Base-by-base conservation (phyloP, 2,888 invertebrate species). In the Aricia artaxerxes region DNA sequence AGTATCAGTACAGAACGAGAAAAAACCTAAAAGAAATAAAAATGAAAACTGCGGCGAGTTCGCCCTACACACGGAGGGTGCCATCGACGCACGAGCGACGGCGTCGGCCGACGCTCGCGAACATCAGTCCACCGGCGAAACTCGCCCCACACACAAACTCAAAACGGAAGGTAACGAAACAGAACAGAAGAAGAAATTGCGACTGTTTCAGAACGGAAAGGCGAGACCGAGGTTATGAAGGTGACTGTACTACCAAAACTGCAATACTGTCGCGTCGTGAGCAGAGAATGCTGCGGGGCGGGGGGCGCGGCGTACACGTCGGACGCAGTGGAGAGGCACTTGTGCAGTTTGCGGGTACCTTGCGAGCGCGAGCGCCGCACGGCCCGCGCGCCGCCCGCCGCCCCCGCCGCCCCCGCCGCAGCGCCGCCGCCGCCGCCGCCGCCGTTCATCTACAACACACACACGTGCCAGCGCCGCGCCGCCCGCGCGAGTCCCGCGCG, bases 241-340 rank as follows among this genome's bases (percentile, higher is more conserved):
- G 96, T 96, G 96, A 96, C 96, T 96, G 96, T 97, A 97, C 97
- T 97, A 97, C 97, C 97, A 97, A 97, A 97, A 97, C 97, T 97
- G 97, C 97, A 97, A 97, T 97, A 97, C 96, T 97, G 97, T 95
- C 97, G 97, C 96, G 97, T 96, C 95, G 97, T 96, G 95, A 97
- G 96, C 95, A 97, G 96, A 95, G 95, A 95, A 95, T 96, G 95
- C 91, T 92, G 94, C 93, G 94, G 95, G 95, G 95, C 93, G 95
- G 93, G 92, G 91, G 94, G 92, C 94, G 94, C 95, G 93, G 92
- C 95, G 95, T 95, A 97, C 94, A 96, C 96, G 96, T 97, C 97
- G 95, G 97, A 97, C 95, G 97, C 97, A 91, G 97, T 97, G 95
- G 97, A 97, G 95, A 97, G 97, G 96, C 97, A 97, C 96, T 97